Percentiles rank a stretch among this genome's conserved stretches.
Conservation (phyloP, 2,888 invertebrate genomes). For the Ochropleura leucogaster region DNA sequence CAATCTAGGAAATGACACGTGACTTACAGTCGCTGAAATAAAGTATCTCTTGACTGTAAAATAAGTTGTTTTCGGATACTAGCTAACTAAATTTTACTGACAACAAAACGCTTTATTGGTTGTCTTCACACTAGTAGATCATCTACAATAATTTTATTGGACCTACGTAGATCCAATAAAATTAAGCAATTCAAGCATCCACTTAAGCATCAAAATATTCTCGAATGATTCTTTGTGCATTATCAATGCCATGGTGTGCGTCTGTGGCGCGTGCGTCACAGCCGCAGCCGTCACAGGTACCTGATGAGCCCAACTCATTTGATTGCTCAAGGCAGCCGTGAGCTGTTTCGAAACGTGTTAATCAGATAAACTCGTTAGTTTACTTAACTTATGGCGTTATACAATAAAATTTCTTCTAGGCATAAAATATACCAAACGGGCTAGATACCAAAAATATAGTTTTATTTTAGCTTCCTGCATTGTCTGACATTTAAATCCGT, state of each 20-base stretch:
- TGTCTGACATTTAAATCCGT: constrained; percentile 26
- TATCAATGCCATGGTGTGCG: constrained; percentile 3
- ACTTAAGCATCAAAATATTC: constrained; percentile 2
- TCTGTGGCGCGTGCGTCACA: neutral
- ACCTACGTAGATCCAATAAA: neutral
- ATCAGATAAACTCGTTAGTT: constrained; percentile 34
- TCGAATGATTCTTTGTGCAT: constrained; percentile 6
- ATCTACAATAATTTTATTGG: constrained; percentile 5
- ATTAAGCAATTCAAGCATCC: neutral
- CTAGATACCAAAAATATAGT: neutral
- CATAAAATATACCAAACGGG: neutral
- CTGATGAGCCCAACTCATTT: constrained; percentile 10
- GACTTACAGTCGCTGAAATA: neutral
- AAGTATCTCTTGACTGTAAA: neutral
- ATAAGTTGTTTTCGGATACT: neutral
- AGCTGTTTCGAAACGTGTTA: constrained; percentile 27
- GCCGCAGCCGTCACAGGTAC: neutral
- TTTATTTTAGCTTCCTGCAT: neutral
- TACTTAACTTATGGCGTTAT: neutral
- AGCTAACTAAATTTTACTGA: neutral
- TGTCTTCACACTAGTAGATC: neutral
- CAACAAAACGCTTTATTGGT: neutral
- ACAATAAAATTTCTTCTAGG: neutral
- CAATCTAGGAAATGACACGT: neutral
- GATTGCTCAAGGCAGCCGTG: constrained; percentile 40